Percentiles rank a stretch among this genome's conserved stretches.
These are phyloP conservation scores for Drosophila paulistorum DNA, from an alignment of 1,140 invertebrate species.

Conservation along the genomic window DNA sequence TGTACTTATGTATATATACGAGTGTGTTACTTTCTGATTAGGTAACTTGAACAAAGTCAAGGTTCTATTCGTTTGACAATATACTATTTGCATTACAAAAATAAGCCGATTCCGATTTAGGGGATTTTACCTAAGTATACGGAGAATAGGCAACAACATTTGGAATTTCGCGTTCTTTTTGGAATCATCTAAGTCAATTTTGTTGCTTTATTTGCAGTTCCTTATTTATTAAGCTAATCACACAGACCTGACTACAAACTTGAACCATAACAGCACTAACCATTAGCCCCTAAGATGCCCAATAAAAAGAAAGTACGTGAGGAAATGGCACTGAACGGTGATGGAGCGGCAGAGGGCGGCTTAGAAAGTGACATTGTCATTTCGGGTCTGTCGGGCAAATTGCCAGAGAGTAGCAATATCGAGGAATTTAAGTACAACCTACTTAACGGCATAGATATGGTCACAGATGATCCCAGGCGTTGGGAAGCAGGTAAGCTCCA, in stretches of 20 bases:
- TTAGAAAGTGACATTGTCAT: constrained; percentile 89
- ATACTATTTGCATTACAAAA: not conserved
- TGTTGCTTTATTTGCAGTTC: not conserved
- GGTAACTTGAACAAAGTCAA: not conserved
- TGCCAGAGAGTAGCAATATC: constrained; percentile 94
- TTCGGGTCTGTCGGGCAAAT: constrained; percentile 93
- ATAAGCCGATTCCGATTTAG: not conserved
- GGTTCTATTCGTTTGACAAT: not conserved
- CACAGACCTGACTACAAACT: constrained; percentile 27
- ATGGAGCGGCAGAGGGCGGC: not conserved
- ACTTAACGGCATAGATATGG: constrained; percentile 93
- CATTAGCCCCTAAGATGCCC: constrained; percentile 43
- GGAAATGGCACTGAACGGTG: constrained; percentile 16
- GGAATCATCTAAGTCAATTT: too few relatives aligned
- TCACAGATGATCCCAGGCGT: constrained; percentile 92
- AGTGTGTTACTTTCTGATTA: not conserved
- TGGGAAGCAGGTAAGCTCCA: constrained; percentile 86
- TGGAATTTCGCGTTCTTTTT: too few relatives aligned
- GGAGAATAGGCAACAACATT: too few relatives aligned
- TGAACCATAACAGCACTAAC: constrained; percentile 34
- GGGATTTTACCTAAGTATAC: too few relatives aligned
- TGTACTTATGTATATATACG: not conserved
- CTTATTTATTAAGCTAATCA: constrained; percentile 1
- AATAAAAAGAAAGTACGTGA: constrained; percentile 49
- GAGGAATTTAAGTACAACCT: constrained; percentile 95